Evolutionary conservation across 2,113 vertebrate species (phyloP), one percentile per base, ranked within the genome.

Genomic region (Hystrix cristata): DNA sequence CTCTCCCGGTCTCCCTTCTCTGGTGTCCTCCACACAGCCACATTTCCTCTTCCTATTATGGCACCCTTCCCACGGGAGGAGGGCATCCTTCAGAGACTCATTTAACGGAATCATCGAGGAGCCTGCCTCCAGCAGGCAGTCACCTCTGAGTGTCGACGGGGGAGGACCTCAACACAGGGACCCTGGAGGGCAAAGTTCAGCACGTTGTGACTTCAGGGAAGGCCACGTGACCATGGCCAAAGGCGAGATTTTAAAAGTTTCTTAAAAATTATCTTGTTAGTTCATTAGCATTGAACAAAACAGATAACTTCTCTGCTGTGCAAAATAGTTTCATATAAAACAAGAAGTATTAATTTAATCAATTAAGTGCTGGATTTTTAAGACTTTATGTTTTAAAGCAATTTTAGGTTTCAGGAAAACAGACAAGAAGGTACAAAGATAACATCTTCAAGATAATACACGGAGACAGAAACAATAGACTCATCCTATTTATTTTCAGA

Each of bases 61-160:
- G 19, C 7, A 21, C 38, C 6, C 31, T 6, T 21, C 27, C 46
- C 1, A 15, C 5, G 59, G 34, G 12, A 18, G 43, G 43, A 27
- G 8, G 4, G 3, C 19, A 46, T 53, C 29, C 2, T 8, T 53
- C 25, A 46, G 9, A 34, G 31, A 14, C 18, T 34, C 25, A 43
- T 78, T 43, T 43, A 88, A 65, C 4, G 7, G 65, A 27, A 55
- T 27, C 2, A 16, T 4, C 21, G 23, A 69, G 67, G 7, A 9
- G 0, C 18, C 0, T 11, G 3, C 8, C 19, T 60, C 31, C 4
- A 81, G 34, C 18, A 38, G 46, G 5, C 0, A 29, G 53, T 85
- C 27, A 79, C 18, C 55, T 34, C 14, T 29, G 19, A 80, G 12
- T 25, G 57, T 27, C 11, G 8, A 18, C 1, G 1, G 46, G 4